Evolutionary conservation across 2,113 vertebrate genomes (phyloP), one percentile per base, ranked within the genome.

Genomic region (Pavo muticus): DNA sequence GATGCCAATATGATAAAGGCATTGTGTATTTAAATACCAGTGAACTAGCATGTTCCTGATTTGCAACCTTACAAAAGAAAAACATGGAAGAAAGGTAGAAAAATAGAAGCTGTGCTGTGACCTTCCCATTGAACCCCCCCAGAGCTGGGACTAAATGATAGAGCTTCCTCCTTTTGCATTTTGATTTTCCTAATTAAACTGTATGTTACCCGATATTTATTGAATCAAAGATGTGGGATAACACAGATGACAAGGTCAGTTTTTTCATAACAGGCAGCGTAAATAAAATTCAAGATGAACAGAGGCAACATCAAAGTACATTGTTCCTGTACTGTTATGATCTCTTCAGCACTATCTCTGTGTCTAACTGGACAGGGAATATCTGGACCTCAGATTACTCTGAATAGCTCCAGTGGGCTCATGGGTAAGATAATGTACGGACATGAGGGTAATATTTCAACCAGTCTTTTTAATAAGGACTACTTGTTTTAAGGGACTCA

Each of bases 1-100:
- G 80, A 95, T 94, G 92, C 92, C 94, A 77, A 17, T 81, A 57
- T 9, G 91, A 97, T 93, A 95, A 95, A 75, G 75, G 63, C 93
- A 96, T 87, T 95, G 92, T 96, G 75, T 92, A 93, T 93, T 76
- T 94, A 67, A 95, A 90, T 94, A 85, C 54, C 39, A 75, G 61
- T 70, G 72, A 95, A 65, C 89, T 87, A 80, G 27, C 72, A 56
- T 32, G 74, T 90, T 88, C 91, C 83, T 91, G 78, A 91, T 92
- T 83, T 88, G 67, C 63, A 76, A 57, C 44, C 67, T 84, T 48
- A 61, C 27, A 35, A 54, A 60, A 77, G 39, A 71, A 68, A 69
- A 35, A 77, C 40, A 39, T 19, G 42, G n/a, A 71, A 30, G 8
- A 13, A 69, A 64, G 15, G 32, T 37, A 11, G 21, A 44, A 70